Conservation (phyloP, 2,797 vertebrate genomes). For the Hydrolagus colliei region DNA sequence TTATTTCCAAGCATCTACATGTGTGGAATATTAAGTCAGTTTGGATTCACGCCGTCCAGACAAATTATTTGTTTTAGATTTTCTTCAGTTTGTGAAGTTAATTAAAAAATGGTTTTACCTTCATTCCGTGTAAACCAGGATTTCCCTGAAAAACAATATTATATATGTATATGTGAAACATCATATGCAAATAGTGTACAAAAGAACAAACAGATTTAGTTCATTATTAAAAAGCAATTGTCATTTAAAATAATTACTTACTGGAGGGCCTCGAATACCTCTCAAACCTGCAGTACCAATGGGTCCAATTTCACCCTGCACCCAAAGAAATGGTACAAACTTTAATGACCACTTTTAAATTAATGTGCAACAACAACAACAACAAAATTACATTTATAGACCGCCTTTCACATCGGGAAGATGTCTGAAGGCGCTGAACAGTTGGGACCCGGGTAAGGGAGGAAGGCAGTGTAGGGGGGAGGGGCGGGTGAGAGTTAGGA, state of each 20-base stretch:
- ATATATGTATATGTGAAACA: not conserved
- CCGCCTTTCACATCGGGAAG: no score
- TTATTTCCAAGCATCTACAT: no score
- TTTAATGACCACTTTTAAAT: constrained; percentile 6
- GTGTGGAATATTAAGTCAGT: no score
- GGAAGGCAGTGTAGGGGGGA: no score
- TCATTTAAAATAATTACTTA: constrained; percentile 53
- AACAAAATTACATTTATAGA: no score
- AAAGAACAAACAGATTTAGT: not conserved
- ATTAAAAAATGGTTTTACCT: constrained; percentile 56
- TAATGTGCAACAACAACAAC: not conserved
- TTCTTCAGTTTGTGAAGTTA: not conserved
- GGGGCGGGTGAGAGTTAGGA: no score
- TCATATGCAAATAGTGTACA: not conserved
- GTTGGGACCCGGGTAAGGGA: no score
- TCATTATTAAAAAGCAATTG: not conserved
- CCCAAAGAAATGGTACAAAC: constrained; percentile 37
- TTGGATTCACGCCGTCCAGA: no score
- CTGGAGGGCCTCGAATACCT: constrained; percentile 71
- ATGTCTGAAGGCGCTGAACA: no score
- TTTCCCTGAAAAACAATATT: constrained; percentile 63
- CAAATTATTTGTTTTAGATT: no score
- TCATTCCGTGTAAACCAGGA: constrained; percentile 73
- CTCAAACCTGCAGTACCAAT: constrained; percentile 67
- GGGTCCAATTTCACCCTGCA: constrained; percentile 79